These are phyloP conservation scores for Enteromius treurensis DNA, from an alignment of 2,797 vertebrate species.

Conservation along the genomic window DNA sequence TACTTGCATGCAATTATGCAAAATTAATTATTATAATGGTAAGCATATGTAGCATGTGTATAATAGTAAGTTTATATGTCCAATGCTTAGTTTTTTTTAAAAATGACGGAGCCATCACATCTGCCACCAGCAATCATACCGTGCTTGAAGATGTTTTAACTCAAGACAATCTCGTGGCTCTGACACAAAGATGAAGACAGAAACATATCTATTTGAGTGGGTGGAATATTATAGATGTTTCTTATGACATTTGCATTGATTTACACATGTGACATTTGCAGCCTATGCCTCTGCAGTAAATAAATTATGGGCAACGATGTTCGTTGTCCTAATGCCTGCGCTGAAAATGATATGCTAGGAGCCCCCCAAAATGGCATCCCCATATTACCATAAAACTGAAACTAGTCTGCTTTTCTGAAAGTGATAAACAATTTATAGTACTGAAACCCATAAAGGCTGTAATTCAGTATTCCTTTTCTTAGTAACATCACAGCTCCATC, in stretches of 20 bases:
- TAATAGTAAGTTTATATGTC: background rate
- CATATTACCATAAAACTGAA: background rate
- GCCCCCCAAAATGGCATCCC: background rate
- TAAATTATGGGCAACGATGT: conserved; percentile 24
- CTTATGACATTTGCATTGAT: conserved; percentile 1
- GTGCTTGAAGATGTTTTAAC: background rate
- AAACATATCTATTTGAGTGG: conserved; percentile 61
- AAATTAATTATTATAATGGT: too few species aligned
- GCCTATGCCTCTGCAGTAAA: conserved; percentile 29
- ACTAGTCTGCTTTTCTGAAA: background rate
- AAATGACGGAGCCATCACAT: background rate
- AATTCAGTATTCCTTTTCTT: background rate
- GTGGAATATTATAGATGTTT: conserved; percentile 12
- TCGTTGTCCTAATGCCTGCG: conserved; percentile 12
- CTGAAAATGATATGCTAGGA: background rate
- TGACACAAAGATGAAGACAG: conserved; percentile 1
- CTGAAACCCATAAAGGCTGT: background rate
- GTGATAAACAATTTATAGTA: background rate
- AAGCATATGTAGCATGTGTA: background rate
- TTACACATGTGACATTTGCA: conserved; percentile 30
- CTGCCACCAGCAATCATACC: background rate
- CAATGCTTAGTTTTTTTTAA: background rate
- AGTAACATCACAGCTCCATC: background rate
- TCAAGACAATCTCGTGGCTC: background rate
- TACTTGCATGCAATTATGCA: too few species aligned